Base-by-base conservation (phyloP, 1,140 invertebrate genomes). In the Heterodera carotae region DNA sequence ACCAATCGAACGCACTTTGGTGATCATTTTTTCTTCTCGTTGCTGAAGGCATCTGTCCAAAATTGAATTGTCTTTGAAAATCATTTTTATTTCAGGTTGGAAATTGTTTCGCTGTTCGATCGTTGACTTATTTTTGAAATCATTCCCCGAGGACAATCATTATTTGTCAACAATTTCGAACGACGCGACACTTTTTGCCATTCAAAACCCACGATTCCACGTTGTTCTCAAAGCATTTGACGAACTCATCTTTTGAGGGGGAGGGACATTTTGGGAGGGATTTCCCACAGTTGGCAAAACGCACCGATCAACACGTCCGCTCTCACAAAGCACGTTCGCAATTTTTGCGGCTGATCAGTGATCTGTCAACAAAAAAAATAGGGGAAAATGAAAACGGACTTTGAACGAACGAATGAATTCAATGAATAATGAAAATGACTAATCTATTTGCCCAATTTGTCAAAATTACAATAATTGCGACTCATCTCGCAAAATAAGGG, bases 191-290 rank as follows among this genome's bases (percentile, higher is more conserved):
- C 25, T 67, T 22, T n/a, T n/a, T 34, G 36, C 18, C 5, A 29
- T 7, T 25, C n/a, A 60, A 22, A 53, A 76, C 80, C 27, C 76
- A 82, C 80, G 82, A 48, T 56, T 84, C 82, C 22, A 84, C 79
- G 39, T 84, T 86, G 36, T 83, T 29, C 53, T 84, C 84, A 70
- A 84, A 84, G 48, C 83, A 84, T 10, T 43, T 70, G 25, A 84
- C 67, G 60, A 83, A 84, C 6, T 76, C 72, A 22, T 83, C 71
- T 71, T 56, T 33, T 33, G 31, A 48, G 31, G 1, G 18, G 22
- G 18, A 31, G 48, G 8, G 2, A 29, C n/a, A 48, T n/a, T 71
- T 71, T 71, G 7, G n/a, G 29, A 29, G 15, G 43, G 56, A 70
- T 18, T 34, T n/a, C 15, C 36, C 18, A 1, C 15, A 18, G 4